These are phyloP conservation scores for Salarias fasciatus DNA, from an alignment of 2,797 vertebrate species.

Conservation along the genomic window DNA sequence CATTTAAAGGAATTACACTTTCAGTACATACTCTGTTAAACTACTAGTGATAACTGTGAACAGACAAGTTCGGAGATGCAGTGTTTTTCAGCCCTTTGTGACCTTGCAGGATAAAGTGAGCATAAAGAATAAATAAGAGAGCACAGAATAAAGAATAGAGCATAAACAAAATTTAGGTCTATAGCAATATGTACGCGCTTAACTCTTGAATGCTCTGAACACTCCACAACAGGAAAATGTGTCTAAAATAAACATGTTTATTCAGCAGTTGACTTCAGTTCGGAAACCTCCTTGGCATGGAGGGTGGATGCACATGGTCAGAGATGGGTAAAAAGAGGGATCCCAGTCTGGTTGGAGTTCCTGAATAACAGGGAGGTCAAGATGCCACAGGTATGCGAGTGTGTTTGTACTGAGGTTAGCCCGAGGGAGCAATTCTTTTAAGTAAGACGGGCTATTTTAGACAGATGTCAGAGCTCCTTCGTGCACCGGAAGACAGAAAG, in stretches of 20 bases:
- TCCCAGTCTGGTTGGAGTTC: constrained; percentile 26
- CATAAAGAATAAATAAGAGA: too few relatives aligned
- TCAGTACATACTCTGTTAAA: too few relatives aligned
- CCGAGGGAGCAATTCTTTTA: constrained; percentile 23
- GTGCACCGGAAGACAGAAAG: constrained; percentile 22
- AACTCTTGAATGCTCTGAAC: too few relatives aligned
- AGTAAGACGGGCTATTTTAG: constrained; percentile 34
- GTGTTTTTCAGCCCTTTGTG: too few relatives aligned
- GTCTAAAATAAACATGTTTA: neutral
- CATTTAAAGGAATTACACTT: too few relatives aligned
- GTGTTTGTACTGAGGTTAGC: constrained; percentile 36
- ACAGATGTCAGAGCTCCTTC: constrained; percentile 20
- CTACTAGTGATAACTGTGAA: too few relatives aligned
- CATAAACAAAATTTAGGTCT: too few relatives aligned
- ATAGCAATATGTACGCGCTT: too few relatives aligned
- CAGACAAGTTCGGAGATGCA: too few relatives aligned
- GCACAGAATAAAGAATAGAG: too few relatives aligned
- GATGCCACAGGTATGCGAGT: constrained; percentile 52
- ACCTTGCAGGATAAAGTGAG: too few relatives aligned
- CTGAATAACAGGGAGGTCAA: constrained; percentile 54
- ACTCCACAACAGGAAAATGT: neutral
- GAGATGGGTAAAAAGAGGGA: constrained; percentile 20
- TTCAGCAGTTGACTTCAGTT: constrained; percentile 19
- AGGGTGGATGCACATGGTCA: constrained; percentile 21
- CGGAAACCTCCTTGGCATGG: constrained; percentile 17